Evolutionary conservation across 2,113 vertebrate genomes (phyloP).

Genomic region (Actenoides hombroni): DNA sequence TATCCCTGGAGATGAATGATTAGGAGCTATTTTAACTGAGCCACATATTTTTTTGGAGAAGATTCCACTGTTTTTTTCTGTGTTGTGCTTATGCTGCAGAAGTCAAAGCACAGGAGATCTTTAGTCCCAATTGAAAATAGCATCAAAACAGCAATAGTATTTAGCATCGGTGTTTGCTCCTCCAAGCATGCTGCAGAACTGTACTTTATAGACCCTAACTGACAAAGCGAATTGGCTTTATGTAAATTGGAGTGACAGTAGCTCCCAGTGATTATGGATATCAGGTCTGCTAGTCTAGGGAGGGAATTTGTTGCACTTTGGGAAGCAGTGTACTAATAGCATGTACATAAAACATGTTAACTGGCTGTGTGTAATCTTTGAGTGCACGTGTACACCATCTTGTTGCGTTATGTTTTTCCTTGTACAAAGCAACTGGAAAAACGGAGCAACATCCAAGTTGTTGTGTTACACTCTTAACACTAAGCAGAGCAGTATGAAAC

Average conservation of each 20-base stretch:
- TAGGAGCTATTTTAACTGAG: slow-evolving; percentile 38
- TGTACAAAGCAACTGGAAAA: not conserved
- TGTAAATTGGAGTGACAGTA: not conserved
- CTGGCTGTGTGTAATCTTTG: not conserved
- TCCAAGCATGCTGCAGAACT: not conserved
- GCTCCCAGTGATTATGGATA: slow-evolving; percentile 18
- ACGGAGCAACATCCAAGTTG: not conserved
- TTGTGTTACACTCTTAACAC: not conserved
- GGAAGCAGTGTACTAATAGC: not conserved
- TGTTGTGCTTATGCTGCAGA: not conserved
- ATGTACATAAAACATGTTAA: not conserved
- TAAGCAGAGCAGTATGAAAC: not conserved
- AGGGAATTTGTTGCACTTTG: slow-evolving; percentile 3
- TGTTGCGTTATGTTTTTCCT: not conserved
- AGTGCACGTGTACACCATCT: not conserved
- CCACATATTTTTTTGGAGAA: slow-evolving; percentile 26
- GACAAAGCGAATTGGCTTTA: slow-evolving; percentile 2
- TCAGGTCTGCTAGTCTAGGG: not conserved
- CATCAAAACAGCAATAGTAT: slow-evolving; percentile 15
- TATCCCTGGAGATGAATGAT: slow-evolving; percentile 49
- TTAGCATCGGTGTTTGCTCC: not conserved
- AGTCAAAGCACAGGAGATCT: slow-evolving; percentile 5
- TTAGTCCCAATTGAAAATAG: slow-evolving; percentile 2
- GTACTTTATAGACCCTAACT: not conserved
- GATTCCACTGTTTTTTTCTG: slow-evolving; percentile 7